Conservation (phyloP, 2,797 vertebrate genomes). For the Peromyscus eremicus region DNA sequence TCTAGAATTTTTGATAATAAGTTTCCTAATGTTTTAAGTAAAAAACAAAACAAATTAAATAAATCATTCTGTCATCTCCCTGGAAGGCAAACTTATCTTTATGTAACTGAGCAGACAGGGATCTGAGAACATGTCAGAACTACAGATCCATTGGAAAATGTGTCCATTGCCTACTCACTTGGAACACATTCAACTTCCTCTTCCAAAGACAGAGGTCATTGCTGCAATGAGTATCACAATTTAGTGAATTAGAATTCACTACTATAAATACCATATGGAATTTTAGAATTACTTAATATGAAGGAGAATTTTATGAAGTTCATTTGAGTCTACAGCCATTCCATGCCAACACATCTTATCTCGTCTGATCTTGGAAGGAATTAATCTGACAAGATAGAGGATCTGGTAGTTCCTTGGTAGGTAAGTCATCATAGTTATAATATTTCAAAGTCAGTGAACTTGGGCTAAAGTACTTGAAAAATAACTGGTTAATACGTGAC, state of each 20-base stretch:
- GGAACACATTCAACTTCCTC: conserved; percentile 44
- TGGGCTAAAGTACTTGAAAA: conserved; percentile 53
- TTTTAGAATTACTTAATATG: conserved; percentile 53
- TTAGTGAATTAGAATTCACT: conserved; percentile 35
- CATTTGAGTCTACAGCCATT: background rate
- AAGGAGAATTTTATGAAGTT: conserved; percentile 52
- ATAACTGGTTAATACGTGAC: conserved; percentile 15
- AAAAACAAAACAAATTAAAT: background rate
- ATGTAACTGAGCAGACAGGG: background rate
- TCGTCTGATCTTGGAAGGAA: background rate
- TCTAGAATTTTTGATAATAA: background rate
- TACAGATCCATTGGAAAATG: conserved; percentile 27
- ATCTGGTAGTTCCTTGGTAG: conserved; percentile 13
- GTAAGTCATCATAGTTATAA: conserved; percentile 15
- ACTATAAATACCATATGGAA: conserved; percentile 6
- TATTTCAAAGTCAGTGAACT: conserved; percentile 59
- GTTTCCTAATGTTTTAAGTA: background rate
- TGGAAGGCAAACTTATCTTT: conserved; percentile 45
- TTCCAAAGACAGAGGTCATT: conserved; percentile 28
- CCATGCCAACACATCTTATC: background rate
- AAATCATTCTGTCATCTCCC: background rate
- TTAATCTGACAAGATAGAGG: conserved; percentile 10
- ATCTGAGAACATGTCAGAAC: conserved; percentile 35
- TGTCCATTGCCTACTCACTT: conserved; percentile 39
- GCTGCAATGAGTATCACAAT: background rate